Base-by-base conservation (phyloP, 2,797 vertebrate species). In the Brotula barbata region DNA sequence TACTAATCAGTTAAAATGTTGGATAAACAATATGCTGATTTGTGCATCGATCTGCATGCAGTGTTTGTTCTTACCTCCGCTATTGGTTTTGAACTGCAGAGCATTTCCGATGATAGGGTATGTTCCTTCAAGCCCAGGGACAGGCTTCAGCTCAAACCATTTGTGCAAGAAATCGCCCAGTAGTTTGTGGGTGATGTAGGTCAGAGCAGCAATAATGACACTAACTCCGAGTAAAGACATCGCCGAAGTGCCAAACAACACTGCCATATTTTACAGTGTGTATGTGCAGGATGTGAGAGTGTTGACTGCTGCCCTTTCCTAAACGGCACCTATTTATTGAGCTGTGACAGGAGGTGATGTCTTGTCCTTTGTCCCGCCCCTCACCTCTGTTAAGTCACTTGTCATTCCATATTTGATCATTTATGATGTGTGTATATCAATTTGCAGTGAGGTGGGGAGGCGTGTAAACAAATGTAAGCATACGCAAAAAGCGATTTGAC, bases 81-180 rank as follows among this genome's bases (percentile, higher is more conserved):
- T 55, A 6, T 85, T 73, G 37, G 57, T 37, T 80, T 91, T 91
- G 17, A 92, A 86, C 50, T 78, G 53, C 40, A 91, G 75, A 0
- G 91, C 85, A 10, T 92, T 83, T 33, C 91, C 92, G 40, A 93
- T 22, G 17, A 93, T 52, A 13, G 73, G 90, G 16, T 85, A 88
- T 0, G 86, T 81, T 6, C 64, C 49, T 3, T 61, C 78, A 20
- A 88, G 6, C 34, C 76, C 75, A 0, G 89, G 91, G 13, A 90
- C 85, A 0, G 86, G 78, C 59, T 85, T 91, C 87, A 92, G 75
- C 17, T 58, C 10, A 3, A 78, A 82, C 89, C 89, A 93, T 36
- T 83, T 85, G 21, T 74, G 80, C 64, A 91, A 43, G 62, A 90
- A 86, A 15, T n/a, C n/a, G 14, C 78, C 82, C 28, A 92, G 74